Evolutionary conservation across 2,797 vertebrate species (phyloP).

Genomic region (Siniperca scherzeri): DNA sequence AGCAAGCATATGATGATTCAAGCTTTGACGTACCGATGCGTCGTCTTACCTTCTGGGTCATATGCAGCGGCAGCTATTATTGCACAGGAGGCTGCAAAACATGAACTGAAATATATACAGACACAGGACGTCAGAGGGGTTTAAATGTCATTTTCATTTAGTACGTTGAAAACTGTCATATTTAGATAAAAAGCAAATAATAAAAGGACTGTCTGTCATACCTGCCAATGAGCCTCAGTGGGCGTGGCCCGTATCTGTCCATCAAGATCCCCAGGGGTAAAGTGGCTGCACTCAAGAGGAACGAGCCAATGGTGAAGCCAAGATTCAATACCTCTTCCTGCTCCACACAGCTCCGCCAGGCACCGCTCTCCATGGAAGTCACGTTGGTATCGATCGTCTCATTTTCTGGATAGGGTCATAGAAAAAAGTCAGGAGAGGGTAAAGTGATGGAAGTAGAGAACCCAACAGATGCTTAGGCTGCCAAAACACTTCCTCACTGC

Average conservation of each 20-base stretch:
- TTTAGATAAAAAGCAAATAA: background rate
- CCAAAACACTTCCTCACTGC: background rate
- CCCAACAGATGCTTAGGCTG: background rate
- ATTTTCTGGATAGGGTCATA: conserved; percentile 67
- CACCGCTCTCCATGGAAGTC: conserved; percentile 14
- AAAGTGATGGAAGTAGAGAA: background rate
- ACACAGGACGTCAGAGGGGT: conserved; percentile 6
- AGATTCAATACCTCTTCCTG: conserved; percentile 91
- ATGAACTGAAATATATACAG: conserved; percentile 79
- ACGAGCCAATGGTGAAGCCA: conserved; percentile 92
- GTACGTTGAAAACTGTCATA: background rate
- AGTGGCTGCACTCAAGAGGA: conserved; percentile 89
- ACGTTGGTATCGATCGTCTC: conserved; percentile 35
- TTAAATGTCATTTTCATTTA: background rate
- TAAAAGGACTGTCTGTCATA: conserved; percentile 41
- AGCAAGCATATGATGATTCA: background rate
- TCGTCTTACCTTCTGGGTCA: conserved; percentile 84
- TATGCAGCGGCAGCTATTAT: conserved; percentile 88
- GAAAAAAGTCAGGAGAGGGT: background rate
- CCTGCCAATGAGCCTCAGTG: conserved; percentile 90
- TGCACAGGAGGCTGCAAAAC: conserved; percentile 89
- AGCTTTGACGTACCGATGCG: background rate
- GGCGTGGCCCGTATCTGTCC: conserved; percentile 89
- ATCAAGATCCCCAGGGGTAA: conserved; percentile 87
- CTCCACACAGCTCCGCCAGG: conserved; percentile 84